These are phyloP conservation scores for Lithophane ornitopus DNA, from an alignment of 2,888 invertebrate species.

Conservation along the genomic window DNA sequence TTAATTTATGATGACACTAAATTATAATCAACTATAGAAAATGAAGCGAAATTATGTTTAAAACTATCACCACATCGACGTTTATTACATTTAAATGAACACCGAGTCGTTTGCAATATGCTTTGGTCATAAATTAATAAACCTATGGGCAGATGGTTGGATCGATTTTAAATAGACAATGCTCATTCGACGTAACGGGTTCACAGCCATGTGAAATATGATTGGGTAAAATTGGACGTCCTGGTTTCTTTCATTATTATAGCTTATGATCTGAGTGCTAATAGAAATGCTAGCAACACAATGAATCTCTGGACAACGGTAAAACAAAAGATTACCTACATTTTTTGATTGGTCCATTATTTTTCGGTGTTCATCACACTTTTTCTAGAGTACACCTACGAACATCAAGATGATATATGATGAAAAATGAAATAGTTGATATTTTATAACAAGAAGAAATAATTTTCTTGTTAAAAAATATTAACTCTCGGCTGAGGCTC, in stretches of 20 bases:
- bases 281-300: constrained; percentile 35
- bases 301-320: constrained; percentile 22
- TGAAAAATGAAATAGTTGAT: too few species aligned
- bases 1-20: background rate
- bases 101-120: constrained; percentile 29
- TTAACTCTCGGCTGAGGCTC: too few species aligned
- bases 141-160: constrained; percentile 41
- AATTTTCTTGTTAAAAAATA: too few species aligned
- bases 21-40: constrained; percentile 17
- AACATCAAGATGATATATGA: too few species aligned
- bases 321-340: constrained; percentile 28
- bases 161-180: constrained; percentile 71
- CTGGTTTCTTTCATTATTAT: constrained; percentile 44
- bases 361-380: too few species aligned
- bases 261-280: constrained; percentile 32
- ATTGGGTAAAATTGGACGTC: constrained; percentile 51
- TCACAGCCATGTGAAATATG: constrained; percentile 29
- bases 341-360: constrained; percentile 12
- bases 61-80: constrained; percentile 5
- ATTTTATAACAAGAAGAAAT: too few species aligned
- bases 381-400: too few species aligned
- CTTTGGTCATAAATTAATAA: constrained; percentile 60
- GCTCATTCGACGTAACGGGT: constrained; percentile 52
- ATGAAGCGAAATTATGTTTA: background rate
- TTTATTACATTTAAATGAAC: constrained; percentile 46